Conservation (phyloP, 2,797 vertebrate species). For the Pygocentrus nattereri region DNA sequence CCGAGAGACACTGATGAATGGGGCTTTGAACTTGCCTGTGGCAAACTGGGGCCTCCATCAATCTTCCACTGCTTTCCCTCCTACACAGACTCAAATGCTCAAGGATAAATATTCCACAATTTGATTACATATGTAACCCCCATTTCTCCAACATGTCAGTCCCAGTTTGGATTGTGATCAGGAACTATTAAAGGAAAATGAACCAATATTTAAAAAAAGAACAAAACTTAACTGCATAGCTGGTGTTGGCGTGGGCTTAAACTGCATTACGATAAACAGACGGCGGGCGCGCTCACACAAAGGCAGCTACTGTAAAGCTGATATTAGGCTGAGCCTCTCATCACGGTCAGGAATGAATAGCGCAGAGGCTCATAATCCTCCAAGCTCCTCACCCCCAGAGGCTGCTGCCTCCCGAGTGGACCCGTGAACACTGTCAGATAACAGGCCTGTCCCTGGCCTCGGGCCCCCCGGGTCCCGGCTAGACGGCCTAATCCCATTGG, state of each 20-base stretch:
- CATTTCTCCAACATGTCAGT: neutral
- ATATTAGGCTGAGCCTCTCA: slow-evolving; percentile 25
- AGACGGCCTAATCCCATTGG: slow-evolving; percentile 60
- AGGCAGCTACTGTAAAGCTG: slow-evolving; percentile 6
- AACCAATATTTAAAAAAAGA: neutral
- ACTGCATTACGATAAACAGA: neutral
- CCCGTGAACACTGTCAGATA: slow-evolving; percentile 53
- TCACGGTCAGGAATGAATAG: slow-evolving; percentile 49
- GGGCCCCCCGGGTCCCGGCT: slow-evolving; percentile 32
- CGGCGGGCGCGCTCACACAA: neutral
- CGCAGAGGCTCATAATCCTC: slow-evolving; percentile 50
- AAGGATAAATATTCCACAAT: neutral
- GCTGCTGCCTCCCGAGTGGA: slow-evolving; percentile 21
- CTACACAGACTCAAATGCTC: slow-evolving; percentile 29
- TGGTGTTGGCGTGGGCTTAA: neutral
- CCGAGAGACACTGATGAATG: slow-evolving; percentile 56
- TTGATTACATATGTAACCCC: neutral
- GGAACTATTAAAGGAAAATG: neutral
- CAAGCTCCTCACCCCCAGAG: slow-evolving; percentile 27
- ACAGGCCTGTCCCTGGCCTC: slow-evolving; percentile 34
- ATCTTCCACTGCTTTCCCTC: slow-evolving; percentile 29
- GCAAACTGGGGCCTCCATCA: slow-evolving; percentile 44
- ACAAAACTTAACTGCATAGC: neutral
- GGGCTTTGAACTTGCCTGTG: slow-evolving; percentile 52
- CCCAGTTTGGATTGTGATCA: neutral